Conservation (phyloP, 2,888 invertebrate species). For the Caenorhabditis plicata region DNA sequence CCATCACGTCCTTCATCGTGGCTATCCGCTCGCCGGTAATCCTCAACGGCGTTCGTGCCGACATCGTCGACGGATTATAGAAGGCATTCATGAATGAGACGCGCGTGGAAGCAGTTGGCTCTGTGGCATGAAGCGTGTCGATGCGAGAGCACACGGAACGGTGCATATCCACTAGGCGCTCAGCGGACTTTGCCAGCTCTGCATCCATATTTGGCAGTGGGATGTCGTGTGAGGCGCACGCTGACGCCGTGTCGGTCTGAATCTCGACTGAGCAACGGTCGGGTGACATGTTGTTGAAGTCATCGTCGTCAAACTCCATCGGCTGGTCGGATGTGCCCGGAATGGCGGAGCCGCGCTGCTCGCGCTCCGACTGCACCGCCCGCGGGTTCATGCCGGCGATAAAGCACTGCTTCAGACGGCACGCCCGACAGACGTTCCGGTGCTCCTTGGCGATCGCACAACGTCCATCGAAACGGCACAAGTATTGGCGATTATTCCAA, state of each 20-base stretch:
- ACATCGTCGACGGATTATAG: constrained; percentile 42
- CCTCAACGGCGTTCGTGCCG: constrained; percentile 30
- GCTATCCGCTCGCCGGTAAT: constrained; percentile 49
- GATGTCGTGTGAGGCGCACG: background rate
- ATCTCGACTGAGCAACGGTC: constrained; percentile 38
- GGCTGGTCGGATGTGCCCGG: constrained; percentile 13
- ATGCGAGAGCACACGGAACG: constrained; percentile 44
- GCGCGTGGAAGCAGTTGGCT: constrained; percentile 9
- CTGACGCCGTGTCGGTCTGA: constrained; percentile 33
- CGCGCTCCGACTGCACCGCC: constrained; percentile 51
- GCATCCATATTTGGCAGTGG: constrained; percentile 24
- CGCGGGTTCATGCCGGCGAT: constrained; percentile 58
- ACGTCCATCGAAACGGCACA: constrained; percentile 57
- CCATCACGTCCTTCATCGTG: constrained; percentile 47
- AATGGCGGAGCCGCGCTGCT: constrained; percentile 27
- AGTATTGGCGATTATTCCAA: constrained; percentile 53
- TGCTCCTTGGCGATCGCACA: constrained; percentile 62
- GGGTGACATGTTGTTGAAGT: constrained; percentile 25
- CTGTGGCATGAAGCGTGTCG: constrained; percentile 42
- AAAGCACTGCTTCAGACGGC: constrained; percentile 54
- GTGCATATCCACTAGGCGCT: constrained; percentile 42
- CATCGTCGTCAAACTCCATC: constrained; percentile 33
- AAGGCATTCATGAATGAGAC: constrained; percentile 48
- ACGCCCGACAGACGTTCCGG: constrained; percentile 58
- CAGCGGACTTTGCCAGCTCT: constrained; percentile 22